phyloP scores from a whole-genome alignment of 2,797 vertebrate genomes.

The Neostethus bicornis region DNA sequence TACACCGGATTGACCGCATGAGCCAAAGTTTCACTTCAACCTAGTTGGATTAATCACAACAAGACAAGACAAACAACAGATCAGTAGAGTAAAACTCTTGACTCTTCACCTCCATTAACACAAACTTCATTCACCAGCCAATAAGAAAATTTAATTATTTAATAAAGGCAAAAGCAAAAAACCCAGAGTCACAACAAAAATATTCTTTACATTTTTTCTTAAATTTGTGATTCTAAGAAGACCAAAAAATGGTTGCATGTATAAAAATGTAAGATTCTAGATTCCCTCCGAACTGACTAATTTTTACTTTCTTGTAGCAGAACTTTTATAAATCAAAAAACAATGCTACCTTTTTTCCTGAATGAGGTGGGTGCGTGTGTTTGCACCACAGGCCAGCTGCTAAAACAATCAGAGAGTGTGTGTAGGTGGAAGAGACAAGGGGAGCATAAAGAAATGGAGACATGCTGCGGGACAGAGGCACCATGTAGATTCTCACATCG shows the following conservation, averaged over 20 bases:
- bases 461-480: slow-evolving; percentile 30
- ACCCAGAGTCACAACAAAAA: neutral
- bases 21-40: neutral
- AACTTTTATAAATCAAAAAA: slow-evolving; percentile 11
- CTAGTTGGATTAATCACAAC: neutral
- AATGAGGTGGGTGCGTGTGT: slow-evolving; percentile 46
- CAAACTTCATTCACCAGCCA: too few relatives aligned
- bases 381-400: slow-evolving; percentile 71
- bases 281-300: neutral
- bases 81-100: neutral
- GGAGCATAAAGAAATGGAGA: slow-evolving; percentile 51
- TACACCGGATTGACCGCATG: neutral
- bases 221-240: too few relatives aligned
- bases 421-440: slow-evolving; percentile 61
- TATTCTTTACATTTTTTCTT: too few relatives aligned
- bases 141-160: too few relatives aligned
- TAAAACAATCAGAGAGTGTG: slow-evolving; percentile 76
- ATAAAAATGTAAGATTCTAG: neutral
- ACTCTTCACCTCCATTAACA: neutral
- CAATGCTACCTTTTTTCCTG: slow-evolving; percentile 10
- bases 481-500: slow-evolving; percentile 43
- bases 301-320: slow-evolving; percentile 5
- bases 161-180: too few relatives aligned
- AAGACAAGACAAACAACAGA: neutral
- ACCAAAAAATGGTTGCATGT: too few relatives aligned